Conservation (phyloP, 2,113 vertebrate species). For the Tachuris rubrigastra region DNA sequence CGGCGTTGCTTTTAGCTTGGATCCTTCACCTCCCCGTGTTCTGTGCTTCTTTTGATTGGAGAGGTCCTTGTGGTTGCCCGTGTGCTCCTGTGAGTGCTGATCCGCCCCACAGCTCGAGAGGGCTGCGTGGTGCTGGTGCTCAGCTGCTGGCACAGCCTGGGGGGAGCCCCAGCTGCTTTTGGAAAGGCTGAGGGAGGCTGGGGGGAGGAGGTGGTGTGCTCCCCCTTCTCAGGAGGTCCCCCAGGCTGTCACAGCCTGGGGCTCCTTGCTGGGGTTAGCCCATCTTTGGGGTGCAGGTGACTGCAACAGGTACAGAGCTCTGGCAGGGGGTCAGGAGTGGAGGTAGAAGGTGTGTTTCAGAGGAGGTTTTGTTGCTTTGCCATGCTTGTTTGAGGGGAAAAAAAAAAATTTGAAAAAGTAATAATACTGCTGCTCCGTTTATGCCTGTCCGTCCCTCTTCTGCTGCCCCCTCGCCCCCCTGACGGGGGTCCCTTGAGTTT, state of each 20-base stretch:
- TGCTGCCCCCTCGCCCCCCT: background rate
- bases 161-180: background rate
- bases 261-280: background rate
- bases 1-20: background rate
- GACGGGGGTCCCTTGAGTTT: background rate
- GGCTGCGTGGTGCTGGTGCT: rapidly evolving
- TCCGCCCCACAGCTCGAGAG: rapidly evolving
- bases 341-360: background rate
- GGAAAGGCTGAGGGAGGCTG: background rate
- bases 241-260: background rate
- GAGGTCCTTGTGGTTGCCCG: background rate
- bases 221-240: background rate
- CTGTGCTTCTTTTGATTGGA: background rate
- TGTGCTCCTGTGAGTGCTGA: rapidly evolving
- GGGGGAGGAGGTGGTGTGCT: rapidly evolving
- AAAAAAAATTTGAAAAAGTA: background rate
- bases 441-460: background rate
- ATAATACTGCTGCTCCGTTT: background rate
- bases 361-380: constrained; percentile 31
- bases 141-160: background rate
- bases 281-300: rapidly evolving
- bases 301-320: background rate
- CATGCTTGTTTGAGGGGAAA: background rate
- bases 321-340: background rate
- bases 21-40: background rate